A percentile compares a stretch with the other conserved stretches of the same genome.
Conservation (phyloP, 2,113 vertebrate genomes). For the Leptodactylus fuscus region DNA sequence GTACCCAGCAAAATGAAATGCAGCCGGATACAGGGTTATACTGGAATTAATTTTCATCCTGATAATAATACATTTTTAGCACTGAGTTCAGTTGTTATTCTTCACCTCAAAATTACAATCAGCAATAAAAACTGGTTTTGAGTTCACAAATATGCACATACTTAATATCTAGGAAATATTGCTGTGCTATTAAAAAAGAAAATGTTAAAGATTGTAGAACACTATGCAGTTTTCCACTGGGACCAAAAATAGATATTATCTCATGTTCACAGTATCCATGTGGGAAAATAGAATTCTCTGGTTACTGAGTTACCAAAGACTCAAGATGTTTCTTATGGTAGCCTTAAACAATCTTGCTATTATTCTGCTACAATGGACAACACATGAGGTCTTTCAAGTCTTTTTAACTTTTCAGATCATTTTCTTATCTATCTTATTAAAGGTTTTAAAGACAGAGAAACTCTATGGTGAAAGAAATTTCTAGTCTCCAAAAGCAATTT, state of each 20-base stretch:
- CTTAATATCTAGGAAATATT: constrained; percentile 5
- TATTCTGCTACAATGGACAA: background rate
- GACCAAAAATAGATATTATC: constrained; percentile 8
- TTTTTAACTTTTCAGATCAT: background rate
- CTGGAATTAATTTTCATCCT: background rate
- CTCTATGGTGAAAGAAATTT: too few relatives aligned
- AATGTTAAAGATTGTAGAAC: constrained; percentile 25
- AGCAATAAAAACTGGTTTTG: constrained; percentile 44
- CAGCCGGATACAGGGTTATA: constrained; percentile 19
- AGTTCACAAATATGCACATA: constrained; percentile 21
- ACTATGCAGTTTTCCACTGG: constrained; percentile 1
- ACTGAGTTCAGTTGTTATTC: background rate
- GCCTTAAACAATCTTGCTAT: background rate
- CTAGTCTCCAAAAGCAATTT: too few relatives aligned
- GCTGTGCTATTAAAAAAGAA: constrained; percentile 4
- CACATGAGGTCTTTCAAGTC: background rate
- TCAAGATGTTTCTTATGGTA: background rate
- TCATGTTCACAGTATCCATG: background rate
- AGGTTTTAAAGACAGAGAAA: too few relatives aligned
- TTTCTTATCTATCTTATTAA: too few relatives aligned
- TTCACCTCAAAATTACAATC: constrained; percentile 37
- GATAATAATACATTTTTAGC: background rate
- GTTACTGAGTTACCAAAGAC: background rate
- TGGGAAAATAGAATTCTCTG: background rate
- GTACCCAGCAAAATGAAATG: constrained; percentile 36